Base-by-base conservation (phyloP, 1,140 invertebrate species). In the Hylaeus anthracinus region DNA sequence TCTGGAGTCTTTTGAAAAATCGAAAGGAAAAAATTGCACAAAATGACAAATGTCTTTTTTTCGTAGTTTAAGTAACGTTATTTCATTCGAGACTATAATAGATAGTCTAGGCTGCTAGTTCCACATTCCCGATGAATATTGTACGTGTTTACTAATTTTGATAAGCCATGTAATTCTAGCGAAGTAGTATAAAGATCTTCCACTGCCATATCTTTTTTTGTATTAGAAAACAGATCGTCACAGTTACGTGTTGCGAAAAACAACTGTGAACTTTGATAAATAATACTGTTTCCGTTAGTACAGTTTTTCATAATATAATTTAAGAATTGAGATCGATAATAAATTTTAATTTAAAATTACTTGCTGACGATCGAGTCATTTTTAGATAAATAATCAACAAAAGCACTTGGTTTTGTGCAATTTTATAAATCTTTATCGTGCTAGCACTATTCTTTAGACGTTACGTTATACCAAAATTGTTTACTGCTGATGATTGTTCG, bases 401-500 rank as follows among this genome's bases (percentile, higher is more conserved):
- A 69, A 53, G n/a, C 8, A 39, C 3, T 9, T 55, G 12, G 51
- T 79, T 79, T 79, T 66, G 71, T 73, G 61, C 71, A 79, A 72
- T 79, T 79, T 79, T 73, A 5, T 37, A 26, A 53, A 14, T 39
- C 3, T 55, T 14, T 6, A 55, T 61, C 45, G 43, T 3, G 5
- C 37, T 61, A 58, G 15, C 12, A 10, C 53, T 69, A 15, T n/a
- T 41, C 26, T 39, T 41, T 73, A 66, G 58, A 48, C 37, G 10
- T 12, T 64, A 45, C 5, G n/a, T 55, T 64, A 1, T 53, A 58
- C 43, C 71, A 79, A 79, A 73, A 73, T 79, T 73, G 8, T 79
- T 84, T 84, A 85, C 67, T 83, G 53, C 45, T 60, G 41, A 70
- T 58, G 58, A 15, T 72, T 80, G 63, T 85, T 72, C 65, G 73